Conservation (phyloP, 2,113 vertebrate genomes). For the Mystacornis crossleyi region DNA sequence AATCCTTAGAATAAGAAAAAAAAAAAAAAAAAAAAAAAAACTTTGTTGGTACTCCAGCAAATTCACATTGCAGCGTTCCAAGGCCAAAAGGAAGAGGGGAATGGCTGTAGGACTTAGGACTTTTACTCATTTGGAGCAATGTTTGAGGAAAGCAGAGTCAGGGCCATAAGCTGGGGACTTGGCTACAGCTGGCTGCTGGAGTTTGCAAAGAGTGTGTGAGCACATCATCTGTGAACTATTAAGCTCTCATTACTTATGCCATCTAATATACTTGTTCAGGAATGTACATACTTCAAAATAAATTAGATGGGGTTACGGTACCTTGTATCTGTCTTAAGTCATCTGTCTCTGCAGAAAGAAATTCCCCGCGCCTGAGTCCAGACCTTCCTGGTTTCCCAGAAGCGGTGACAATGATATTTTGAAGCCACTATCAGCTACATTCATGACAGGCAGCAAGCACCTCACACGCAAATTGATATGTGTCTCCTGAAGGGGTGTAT, state of each 20-base stretch:
- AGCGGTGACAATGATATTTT: neutral
- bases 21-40: neutral
- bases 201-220: neutral
- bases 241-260: constrained; percentile 30
- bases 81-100: neutral
- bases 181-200: neutral
- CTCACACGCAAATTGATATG: rapidly evolving
- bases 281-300: constrained; percentile 43
- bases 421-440: neutral
- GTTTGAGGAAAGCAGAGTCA: neutral
- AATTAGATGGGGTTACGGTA: neutral
- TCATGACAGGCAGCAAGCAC: neutral
- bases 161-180: neutral
- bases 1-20: neutral
- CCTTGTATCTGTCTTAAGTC: constrained; percentile 41
- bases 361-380: neutral
- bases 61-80: neutral
- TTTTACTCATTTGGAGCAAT: neutral
- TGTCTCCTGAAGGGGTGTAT: neutral
- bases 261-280: constrained; percentile 52
- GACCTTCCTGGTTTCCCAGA: neutral
- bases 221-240: constrained; percentile 46
- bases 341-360: neutral
- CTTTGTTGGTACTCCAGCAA: neutral
- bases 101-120: neutral